Base-by-base conservation (phyloP, 2,888 invertebrate genomes). In the Suillia variegata region DNA sequence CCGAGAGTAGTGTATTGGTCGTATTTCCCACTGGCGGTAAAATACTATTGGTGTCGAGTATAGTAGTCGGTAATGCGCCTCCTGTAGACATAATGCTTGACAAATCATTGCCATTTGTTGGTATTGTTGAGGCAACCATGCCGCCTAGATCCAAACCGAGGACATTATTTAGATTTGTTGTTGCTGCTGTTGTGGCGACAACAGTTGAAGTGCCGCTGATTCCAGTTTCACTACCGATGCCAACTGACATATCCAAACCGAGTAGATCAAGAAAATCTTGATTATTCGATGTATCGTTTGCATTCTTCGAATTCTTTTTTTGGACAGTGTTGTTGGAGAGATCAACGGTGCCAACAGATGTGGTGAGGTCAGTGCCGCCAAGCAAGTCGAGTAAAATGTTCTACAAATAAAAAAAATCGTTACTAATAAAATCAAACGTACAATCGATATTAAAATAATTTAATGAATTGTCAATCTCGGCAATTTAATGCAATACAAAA, bases 201-300 rank as follows among this genome's bases (percentile, higher is more conserved):
- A 62, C 60, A 66, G 64, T 66, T 66, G 62, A 70, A 61, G 64
- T 66, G 38, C 63, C 66, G 68, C 72, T 22, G n/a, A n/a, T n/a
- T n/a, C n/a, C n/a, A 4, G 38, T 20, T 17, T 13, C 12, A 17
- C 8, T 12, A 24, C 45, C 45, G 31, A 61, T 66, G 13, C 61
- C 64, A 13, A 63, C 58, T 34, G 84, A 84, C 64, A 89, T 80
- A 77, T 91, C 91, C 65, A 92, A 80, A 13, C 89, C 95, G 33
- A 97, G 85, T 55, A 97, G 86, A 83, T 96, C 96, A 63, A 97
- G 83, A 67, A 97, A 87, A 83, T 96, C 93, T 84, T 91, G 88
- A 80, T 87, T 89, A 71, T 87, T 86, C 63, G 79, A 70, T 76
- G 64, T 84, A 79, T 74, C 84, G 81, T 81, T 87, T 81, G 78